These are phyloP conservation scores for Saccopteryx leptura DNA, from an alignment of 2,113 vertebrate species.

Conservation along the genomic window DNA sequence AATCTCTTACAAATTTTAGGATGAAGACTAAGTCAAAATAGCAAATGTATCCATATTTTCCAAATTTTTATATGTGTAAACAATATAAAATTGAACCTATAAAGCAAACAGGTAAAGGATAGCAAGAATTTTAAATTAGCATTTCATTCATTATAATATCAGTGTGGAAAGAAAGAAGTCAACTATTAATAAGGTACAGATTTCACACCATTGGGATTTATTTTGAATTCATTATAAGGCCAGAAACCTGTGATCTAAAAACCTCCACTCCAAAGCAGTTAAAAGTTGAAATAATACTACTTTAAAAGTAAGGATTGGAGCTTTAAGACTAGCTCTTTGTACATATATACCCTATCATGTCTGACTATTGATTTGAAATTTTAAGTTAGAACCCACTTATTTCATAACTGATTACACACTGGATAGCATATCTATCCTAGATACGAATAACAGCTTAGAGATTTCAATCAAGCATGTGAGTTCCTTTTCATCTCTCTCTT, in stretches of 20 bases:
- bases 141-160: slow-evolving; percentile 83
- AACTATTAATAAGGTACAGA: slow-evolving; percentile 68
- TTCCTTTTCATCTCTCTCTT: slow-evolving; percentile 19
- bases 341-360: background rate
- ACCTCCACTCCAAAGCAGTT: slow-evolving; percentile 51
- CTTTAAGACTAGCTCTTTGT: background rate
- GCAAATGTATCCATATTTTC: slow-evolving; percentile 31
- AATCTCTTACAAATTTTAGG: slow-evolving; percentile 58
- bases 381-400: slow-evolving; percentile 10
- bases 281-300: slow-evolving; percentile 34
- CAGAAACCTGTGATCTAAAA: slow-evolving; percentile 75
- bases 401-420: background rate
- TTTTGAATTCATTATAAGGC: slow-evolving; percentile 75
- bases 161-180: slow-evolving; percentile 31
- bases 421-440: background rate
- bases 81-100: background rate
- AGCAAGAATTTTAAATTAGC: slow-evolving; percentile 72
- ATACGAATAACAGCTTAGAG: slow-evolving; percentile 29
- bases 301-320: background rate
- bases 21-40: slow-evolving; percentile 63
- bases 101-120: slow-evolving; percentile 63
- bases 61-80: background rate
- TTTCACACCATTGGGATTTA: slow-evolving; percentile 64
- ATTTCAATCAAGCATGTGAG: slow-evolving; percentile 22
- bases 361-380: slow-evolving; percentile 36